Percentiles rank a stretch among this genome's conserved stretches.
These are phyloP conservation scores for Myxocyprinus asiaticus DNA, from an alignment of 2,113 vertebrate species.

Conservation along the genomic window DNA sequence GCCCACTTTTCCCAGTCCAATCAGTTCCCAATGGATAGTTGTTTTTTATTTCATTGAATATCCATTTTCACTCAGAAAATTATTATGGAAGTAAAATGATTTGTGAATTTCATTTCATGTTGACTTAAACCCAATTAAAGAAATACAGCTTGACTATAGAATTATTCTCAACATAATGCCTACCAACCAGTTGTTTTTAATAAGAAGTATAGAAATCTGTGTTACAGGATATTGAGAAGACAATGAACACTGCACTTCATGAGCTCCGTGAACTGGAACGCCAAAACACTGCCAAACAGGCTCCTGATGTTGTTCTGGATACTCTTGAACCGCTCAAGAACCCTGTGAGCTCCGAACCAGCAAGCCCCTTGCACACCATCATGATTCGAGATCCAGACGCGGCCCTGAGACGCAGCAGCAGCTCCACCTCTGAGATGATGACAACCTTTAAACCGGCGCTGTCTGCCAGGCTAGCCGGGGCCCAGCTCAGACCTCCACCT, in stretches of 20 bases:
- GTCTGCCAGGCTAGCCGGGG: constrained; percentile 85
- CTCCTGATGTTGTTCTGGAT: constrained; percentile 94
- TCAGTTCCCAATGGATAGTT: no score
- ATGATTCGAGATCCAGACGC: constrained; percentile 95
- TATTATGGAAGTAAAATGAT: no score
- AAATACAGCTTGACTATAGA: no score
- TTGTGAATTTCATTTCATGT: no score
- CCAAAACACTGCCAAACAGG: constrained; percentile 95
- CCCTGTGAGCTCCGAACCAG: constrained; percentile 87
- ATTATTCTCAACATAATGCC: no score
- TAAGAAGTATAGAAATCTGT: constrained; percentile 16
- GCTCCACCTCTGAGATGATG: constrained; percentile 94
- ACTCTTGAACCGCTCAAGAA: constrained; percentile 95
- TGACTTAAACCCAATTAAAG: no score
- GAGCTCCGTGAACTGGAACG: constrained; percentile 94
- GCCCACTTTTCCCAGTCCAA: no score
- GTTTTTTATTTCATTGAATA: no score
- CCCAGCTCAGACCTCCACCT: constrained; percentile 89
- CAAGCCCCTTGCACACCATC: constrained; percentile 95
- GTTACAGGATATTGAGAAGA: constrained; percentile 95
- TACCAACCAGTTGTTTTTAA: no score
- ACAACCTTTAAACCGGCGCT: constrained; percentile 94
- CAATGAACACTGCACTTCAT: constrained; percentile 94
- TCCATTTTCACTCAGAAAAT: no score
- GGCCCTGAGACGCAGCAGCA: constrained; percentile 92